A percentile compares a stretch with the other conserved stretches of the same genome.
Conservation (phyloP, 64 coral and sea anemone species). For the Hydrozoanthus tunicans region DNA sequence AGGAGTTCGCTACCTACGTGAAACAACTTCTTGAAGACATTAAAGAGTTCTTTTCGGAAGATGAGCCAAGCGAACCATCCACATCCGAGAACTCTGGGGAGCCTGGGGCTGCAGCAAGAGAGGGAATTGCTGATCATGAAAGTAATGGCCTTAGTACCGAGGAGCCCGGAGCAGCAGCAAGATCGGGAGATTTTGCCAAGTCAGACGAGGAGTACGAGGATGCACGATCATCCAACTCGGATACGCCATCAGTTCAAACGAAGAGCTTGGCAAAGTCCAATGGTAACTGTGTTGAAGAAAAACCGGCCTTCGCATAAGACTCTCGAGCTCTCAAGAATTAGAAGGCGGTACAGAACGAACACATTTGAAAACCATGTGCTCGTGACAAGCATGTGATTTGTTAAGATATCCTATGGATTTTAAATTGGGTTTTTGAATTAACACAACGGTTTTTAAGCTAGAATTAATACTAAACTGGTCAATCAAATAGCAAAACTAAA, state of each 20-base stretch:
- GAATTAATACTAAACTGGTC: no score
- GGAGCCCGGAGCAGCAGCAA: neutral
- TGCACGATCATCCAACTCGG: neutral
- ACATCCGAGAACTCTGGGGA: neutral
- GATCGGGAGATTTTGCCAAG: neutral
- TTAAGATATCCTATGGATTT: no score
- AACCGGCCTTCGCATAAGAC: neutral
- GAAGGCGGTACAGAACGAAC: neutral
- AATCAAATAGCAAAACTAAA: no score
- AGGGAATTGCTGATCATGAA: slow-evolving; percentile 4
- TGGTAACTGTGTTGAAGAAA: neutral
- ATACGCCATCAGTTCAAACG: neutral
- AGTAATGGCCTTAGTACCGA: neutral
- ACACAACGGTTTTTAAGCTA: no score
- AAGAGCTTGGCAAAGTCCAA: neutral
- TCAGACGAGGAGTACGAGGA: slow-evolving; percentile 42
- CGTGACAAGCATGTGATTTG: no score
- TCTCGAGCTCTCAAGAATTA: neutral
- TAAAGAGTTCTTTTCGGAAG: slow-evolving; percentile 54
- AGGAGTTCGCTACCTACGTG: slow-evolving; percentile 71
- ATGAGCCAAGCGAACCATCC: slow-evolving; percentile 34
- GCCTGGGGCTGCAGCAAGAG: neutral
- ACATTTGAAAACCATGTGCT: neutral
- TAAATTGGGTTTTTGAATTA: no score
- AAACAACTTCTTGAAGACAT: slow-evolving; percentile 64